Percentiles rank a stretch among this genome's conserved stretches.
Conservation (phyloP, 2,113 vertebrate species). For the Amphilophus citrinellus region DNA sequence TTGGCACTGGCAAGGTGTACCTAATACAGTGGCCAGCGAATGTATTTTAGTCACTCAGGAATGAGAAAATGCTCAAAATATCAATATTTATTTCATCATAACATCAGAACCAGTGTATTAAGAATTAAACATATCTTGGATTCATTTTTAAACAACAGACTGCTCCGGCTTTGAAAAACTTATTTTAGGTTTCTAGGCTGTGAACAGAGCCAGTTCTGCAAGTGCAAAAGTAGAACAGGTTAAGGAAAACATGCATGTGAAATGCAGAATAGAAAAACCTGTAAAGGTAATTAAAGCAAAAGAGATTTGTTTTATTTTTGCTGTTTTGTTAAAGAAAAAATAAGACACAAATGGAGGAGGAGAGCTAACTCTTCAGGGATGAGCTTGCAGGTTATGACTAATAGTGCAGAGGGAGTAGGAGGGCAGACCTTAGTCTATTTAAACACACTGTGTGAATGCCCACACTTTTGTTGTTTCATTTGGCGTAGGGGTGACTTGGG, state of each 20-base stretch:
- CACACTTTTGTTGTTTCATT: slow-evolving; percentile 47
- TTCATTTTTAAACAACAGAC: slow-evolving; percentile 24
- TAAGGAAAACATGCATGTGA: not conserved
- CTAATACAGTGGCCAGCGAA: accelerated
- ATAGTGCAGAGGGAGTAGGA: slow-evolving; percentile 48
- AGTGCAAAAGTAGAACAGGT: not conserved
- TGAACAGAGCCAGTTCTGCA: not conserved
- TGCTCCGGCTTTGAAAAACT: not conserved
- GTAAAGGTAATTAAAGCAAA: not conserved
- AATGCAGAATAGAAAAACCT: not conserved
- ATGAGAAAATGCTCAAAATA: slow-evolving; percentile 7
- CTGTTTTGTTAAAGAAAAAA: slow-evolving; percentile 4
- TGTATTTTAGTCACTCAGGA: not conserved
- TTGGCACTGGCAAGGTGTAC: not conserved
- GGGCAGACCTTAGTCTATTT: slow-evolving; percentile 28
- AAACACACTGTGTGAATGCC: slow-evolving; percentile 24
- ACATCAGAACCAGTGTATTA: not conserved
- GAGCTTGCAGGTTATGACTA: slow-evolving; percentile 59
- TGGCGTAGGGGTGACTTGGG: not conserved
- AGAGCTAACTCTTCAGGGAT: not conserved
- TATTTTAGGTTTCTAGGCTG: not conserved
- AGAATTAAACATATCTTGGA: slow-evolving; percentile 32
- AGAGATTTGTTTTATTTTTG: not conserved
- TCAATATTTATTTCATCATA: slow-evolving; percentile 26
- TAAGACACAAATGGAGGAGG: slow-evolving; percentile 6